Evolutionary conservation across 1,140 invertebrate genomes (phyloP).

Genomic region (Hyphantria cunea): DNA sequence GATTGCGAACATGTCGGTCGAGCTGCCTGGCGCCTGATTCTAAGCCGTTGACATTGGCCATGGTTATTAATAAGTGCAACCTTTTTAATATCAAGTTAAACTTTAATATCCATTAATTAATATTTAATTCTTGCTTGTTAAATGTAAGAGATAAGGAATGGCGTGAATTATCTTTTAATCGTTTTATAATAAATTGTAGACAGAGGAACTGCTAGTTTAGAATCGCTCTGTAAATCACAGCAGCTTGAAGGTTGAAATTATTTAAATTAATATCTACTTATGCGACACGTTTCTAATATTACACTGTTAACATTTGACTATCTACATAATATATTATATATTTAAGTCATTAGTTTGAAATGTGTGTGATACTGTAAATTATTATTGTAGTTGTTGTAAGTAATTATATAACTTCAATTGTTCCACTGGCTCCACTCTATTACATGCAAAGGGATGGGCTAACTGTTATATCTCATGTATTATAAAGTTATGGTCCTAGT

Average conservation of each 20-base stretch:
- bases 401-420: conserved; percentile 18
- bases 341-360: conserved; percentile 25
- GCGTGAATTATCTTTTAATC: conserved; percentile 2
- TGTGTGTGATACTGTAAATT: conserved; percentile 31
- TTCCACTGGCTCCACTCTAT: conserved; percentile 11
- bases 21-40: not conserved
- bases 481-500: conserved; percentile 69
- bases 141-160: conserved; percentile 2
- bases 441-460: conserved; percentile 1
- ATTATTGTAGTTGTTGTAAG: conserved; percentile 29
- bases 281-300: conserved; percentile 27
- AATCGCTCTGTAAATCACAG: conserved; percentile 16
- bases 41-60: conserved; percentile 3
- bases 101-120: not conserved
- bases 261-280: conserved; percentile 16
- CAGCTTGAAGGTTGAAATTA: conserved; percentile 15
- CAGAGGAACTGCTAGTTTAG: conserved; percentile 10
- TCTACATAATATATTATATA: conserved; percentile 5
- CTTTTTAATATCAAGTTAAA: not conserved
- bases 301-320: conserved; percentile 26
- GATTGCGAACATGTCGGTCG: too few relatives aligned
- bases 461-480: conserved; percentile 31
- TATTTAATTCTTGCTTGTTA: conserved; percentile 11
- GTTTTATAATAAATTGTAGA: conserved; percentile 14
- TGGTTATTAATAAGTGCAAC: not conserved